A percentile compares a stretch with the other conserved stretches of the same genome.
phyloP scores from a whole-genome alignment of 1,140 invertebrate genomes.

The Samia ricini region DNA sequence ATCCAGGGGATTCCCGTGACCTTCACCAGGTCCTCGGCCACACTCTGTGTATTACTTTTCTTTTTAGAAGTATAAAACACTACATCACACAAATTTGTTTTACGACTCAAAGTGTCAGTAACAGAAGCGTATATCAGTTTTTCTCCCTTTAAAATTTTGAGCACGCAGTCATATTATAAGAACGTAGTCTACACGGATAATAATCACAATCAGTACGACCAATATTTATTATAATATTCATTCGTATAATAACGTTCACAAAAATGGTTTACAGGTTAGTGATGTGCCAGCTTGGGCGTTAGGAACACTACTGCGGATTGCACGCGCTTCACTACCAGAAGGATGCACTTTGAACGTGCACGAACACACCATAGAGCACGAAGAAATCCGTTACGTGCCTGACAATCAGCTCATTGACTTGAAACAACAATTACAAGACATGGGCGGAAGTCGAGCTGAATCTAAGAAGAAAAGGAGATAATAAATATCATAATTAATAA shows the following conservation, averaged over 20 bases:
- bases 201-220: too few relatives aligned
- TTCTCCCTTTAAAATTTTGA: too few relatives aligned
- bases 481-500: background rate
- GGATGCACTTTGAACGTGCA: slow-evolving; percentile 85
- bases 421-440: slow-evolving; percentile 81
- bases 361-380: slow-evolving; percentile 72
- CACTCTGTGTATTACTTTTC: too few relatives aligned
- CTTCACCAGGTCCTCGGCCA: too few relatives aligned
- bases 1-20: too few relatives aligned
- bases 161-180: too few relatives aligned
- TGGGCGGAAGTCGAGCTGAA: slow-evolving; percentile 76
- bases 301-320: slow-evolving; percentile 81
- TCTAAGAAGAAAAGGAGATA: slow-evolving; percentile 71
- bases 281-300: slow-evolving; percentile 78
- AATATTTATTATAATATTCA: background rate
- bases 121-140: too few relatives aligned
- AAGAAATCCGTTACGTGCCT: slow-evolving; percentile 86
- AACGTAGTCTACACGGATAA: too few relatives aligned
- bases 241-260: background rate
- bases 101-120: too few relatives aligned
- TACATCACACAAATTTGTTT: too few relatives aligned
- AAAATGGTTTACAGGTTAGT: slow-evolving; percentile 63
- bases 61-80: too few relatives aligned
- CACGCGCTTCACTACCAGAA: slow-evolving; percentile 85
- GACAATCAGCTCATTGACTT: slow-evolving; percentile 87